Conservation (phyloP, 2,888 invertebrate species). For the Epinotia demarniana region DNA sequence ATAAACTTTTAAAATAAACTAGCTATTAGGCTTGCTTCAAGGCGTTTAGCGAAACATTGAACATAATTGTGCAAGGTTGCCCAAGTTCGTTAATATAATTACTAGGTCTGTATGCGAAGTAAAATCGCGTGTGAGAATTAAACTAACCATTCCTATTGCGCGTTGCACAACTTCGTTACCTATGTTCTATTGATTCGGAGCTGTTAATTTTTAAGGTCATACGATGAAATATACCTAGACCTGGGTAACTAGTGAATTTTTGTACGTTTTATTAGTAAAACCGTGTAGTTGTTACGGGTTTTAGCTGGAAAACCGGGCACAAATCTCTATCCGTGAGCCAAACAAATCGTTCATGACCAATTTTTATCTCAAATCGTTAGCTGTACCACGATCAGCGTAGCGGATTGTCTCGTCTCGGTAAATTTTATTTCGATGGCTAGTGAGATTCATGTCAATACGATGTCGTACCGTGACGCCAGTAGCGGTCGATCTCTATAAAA, state of each 20-base stretch:
- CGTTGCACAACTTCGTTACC: conserved; percentile 49
- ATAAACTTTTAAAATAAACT: conserved; percentile 9
- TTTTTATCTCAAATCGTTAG: conserved; percentile 43
- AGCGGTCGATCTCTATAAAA: conserved; percentile 58
- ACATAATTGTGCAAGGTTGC: conserved; percentile 36
- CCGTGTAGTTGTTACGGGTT: conserved; percentile 24
- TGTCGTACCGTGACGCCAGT: conserved; percentile 53
- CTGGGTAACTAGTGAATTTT: conserved; percentile 18
- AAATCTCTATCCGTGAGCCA: conserved; percentile 41
- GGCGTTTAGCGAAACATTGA: conserved; percentile 7
- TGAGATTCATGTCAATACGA: conserved; percentile 50
- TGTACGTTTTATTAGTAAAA: conserved; percentile 6
- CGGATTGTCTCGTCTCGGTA: conserved; percentile 47
- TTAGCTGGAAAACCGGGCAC: conserved; percentile 17
- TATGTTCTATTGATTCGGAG: conserved; percentile 50
- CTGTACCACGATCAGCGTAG: conserved; percentile 46
- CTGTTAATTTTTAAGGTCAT: conserved; percentile 50
- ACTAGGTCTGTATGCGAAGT: conserved; percentile 42
- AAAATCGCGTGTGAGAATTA: conserved; percentile 51
- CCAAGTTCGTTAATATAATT: conserved; percentile 41
- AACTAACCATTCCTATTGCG: conserved; percentile 45
- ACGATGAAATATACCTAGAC: conserved; percentile 25
- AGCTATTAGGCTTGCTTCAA: neutral
- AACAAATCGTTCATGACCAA: conserved; percentile 43
- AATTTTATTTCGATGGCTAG: conserved; percentile 48